Base-by-base conservation (phyloP, 2,888 invertebrate species). In the Flexamia atlantica region DNA sequence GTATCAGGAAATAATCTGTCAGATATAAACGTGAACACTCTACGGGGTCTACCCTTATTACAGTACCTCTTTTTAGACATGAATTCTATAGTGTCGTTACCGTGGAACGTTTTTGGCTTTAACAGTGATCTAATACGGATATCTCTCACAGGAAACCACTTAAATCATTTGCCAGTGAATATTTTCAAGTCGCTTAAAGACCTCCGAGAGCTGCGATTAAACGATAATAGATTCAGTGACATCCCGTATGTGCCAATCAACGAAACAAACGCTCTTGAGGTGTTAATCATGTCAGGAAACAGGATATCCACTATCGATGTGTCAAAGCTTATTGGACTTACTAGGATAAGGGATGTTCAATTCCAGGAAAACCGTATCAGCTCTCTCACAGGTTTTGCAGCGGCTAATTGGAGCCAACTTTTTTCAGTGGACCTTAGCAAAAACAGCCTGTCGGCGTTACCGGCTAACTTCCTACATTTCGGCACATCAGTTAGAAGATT, bases 1-100 rank as follows among this genome's bases (percentile, higher is more conserved):
- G 91, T 96, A 84, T 95, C 96, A 2, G 93, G 93, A 88, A 97
- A 97, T 90, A 96, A 97, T 90, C 95, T 97, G 87, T 94, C 93
- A 83, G 91, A 92, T 86, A 92, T 96, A 83, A 93, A 93, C 88
- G 93, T 93, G 7, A 93, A 93, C 85, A 95, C 96, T 17, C 92
- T 97, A 87, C 94, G 95, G 84, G 95, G 95, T 85, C 90, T 97
- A 85, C 95, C 96, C 14, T 95, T 96, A 0, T 91, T 97, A 85
- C 96, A 95, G 89, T 93, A 94, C 60, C 91, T 97, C 85, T 92
- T 93, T 42, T 92, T 95, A 87, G 94, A 95, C 89, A 91, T 93
- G 88, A 94, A 95, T 84, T 93, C 94, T 87, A 93, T 97, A 88
- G 91, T 92, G 14, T 91, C 92, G 83, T 91, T 97, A 87, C 95